phyloP scores from a whole-genome alignment of 2,888 invertebrate genomes.

The Melipona bicolor region DNA sequence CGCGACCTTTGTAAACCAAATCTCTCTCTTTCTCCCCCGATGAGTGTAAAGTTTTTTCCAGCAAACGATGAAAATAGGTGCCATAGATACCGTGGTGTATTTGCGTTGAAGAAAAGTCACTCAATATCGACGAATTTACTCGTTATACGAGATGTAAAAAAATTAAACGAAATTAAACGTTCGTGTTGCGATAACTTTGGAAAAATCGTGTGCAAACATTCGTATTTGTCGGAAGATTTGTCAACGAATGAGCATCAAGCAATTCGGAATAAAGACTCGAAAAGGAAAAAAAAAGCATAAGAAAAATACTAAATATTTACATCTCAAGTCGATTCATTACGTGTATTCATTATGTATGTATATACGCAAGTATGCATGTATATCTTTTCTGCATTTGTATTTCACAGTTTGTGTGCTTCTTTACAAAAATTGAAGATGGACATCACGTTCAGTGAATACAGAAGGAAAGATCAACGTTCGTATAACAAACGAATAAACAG shows the following conservation, averaged over 20 bases:
- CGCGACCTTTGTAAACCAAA: not conserved
- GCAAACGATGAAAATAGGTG: not conserved
- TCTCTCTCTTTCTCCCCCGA: not conserved
- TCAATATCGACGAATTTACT: not conserved
- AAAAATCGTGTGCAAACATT: not conserved
- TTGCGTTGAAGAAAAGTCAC: not conserved
- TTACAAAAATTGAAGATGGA: constrained; percentile 7
- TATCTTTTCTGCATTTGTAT: not conserved
- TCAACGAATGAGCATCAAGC: not conserved
- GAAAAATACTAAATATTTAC: not conserved
- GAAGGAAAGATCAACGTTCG: not conserved
- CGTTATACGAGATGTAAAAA: not conserved
- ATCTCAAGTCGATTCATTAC: not conserved
- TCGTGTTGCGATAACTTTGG: not conserved
- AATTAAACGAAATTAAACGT: not conserved
- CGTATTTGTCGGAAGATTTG: not conserved
- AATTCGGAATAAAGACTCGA: not conserved
- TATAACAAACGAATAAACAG: too few relatives aligned
- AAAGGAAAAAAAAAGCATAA: not conserved
- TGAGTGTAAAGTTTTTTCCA: not conserved
- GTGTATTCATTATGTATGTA: not conserved
- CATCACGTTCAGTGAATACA: not conserved
- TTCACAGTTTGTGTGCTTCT: not conserved
- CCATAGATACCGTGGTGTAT: not conserved
- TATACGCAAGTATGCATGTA: not conserved